Conservation (phyloP, 2,888 invertebrate species). For the Lamellibrachia satsuma region DNA sequence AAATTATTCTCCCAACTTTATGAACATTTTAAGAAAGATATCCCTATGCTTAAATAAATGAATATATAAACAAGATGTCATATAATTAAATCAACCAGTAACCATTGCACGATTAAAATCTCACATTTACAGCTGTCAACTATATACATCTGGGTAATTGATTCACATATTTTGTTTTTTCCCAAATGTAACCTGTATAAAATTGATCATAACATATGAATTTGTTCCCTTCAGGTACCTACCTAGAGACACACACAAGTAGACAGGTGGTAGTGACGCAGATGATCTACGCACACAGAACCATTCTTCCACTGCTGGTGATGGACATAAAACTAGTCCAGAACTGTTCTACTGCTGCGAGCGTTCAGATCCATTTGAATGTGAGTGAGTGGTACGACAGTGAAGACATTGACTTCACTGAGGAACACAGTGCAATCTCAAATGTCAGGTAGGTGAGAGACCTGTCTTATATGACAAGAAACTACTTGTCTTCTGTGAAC, state of each 20-base stretch:
- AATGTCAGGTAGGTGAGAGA: slow-evolving; percentile 39
- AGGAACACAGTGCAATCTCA: slow-evolving; percentile 27
- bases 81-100: not conserved
- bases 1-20: too few species aligned
- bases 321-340: slow-evolving; percentile 49
- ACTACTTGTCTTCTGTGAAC: not conserved
- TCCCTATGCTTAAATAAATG: too few species aligned
- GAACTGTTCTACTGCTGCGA: slow-evolving; percentile 33
- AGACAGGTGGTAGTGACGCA: slow-evolving; percentile 47
- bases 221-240: slow-evolving; percentile 36
- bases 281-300: slow-evolving; percentile 59
- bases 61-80: not conserved
- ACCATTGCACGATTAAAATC: not conserved
- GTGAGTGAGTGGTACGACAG: slow-evolving; percentile 46
- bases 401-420: slow-evolving; percentile 45
- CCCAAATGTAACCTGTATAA: not conserved
- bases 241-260: slow-evolving; percentile 34
- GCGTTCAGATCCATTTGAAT: slow-evolving; percentile 39
- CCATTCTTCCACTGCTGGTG: slow-evolving; percentile 52
- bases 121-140: not conserved
- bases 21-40: too few species aligned
- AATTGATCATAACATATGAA: not conserved
- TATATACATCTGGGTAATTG: not conserved
- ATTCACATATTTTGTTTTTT: not conserved
- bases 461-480: not conserved